Conservation (phyloP, 1,140 invertebrate species). For the Branchinecta lindahli region DNA sequence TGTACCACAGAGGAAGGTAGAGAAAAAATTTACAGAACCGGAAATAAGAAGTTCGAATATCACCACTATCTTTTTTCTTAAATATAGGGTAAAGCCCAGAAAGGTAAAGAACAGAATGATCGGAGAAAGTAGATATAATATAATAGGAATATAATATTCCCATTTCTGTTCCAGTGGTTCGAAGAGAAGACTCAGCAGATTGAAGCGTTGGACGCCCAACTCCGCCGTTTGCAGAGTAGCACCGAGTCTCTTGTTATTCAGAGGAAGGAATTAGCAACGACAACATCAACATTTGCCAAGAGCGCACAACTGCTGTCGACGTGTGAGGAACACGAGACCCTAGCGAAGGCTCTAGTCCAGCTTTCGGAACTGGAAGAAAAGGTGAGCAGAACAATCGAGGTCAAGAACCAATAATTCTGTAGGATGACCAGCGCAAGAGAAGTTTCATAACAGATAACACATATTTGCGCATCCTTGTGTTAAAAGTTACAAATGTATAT, state of each 20-base stretch:
- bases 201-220: constrained; percentile 74
- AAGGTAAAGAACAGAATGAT: too few species aligned
- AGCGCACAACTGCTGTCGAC: constrained; percentile 80
- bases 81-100: too few species aligned
- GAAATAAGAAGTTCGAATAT: too few species aligned
- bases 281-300: constrained; percentile 66
- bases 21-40: too few species aligned
- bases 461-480: not conserved
- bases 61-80: too few species aligned
- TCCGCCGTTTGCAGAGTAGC: constrained; percentile 70
- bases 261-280: constrained; percentile 63
- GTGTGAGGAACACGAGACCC: constrained; percentile 83
- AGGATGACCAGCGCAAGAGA: not conserved
- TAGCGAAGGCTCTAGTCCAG: constrained; percentile 81
- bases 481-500: not conserved
- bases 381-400: constrained; percentile 28
- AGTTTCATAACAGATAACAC: too few species aligned
- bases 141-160: too few species aligned
- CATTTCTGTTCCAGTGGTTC: constrained; percentile 66
- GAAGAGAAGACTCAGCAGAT: constrained; percentile 86
- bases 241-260: constrained; percentile 74
- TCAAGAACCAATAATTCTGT: not conserved
- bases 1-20: too few species aligned
- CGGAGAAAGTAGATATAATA: too few species aligned
- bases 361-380: constrained; percentile 82